Conservation (phyloP, 2,113 vertebrate genomes). For the Climacteris rufus region DNA sequence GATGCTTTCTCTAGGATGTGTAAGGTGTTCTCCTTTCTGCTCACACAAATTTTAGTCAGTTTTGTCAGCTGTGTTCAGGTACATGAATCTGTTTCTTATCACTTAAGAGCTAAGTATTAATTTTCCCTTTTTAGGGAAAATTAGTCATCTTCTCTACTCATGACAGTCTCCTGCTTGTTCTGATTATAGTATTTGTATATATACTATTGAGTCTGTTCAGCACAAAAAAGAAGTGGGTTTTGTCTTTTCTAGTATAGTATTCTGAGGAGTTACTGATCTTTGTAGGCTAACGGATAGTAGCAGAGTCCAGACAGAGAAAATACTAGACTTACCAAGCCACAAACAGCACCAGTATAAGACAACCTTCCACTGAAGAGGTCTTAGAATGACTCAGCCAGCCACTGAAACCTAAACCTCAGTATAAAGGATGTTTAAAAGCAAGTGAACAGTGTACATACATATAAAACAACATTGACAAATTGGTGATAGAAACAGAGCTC, state of each 20-base stretch:
- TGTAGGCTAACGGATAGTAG: not conserved
- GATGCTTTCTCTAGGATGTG: not conserved
- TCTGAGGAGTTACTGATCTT: not conserved
- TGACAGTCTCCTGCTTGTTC: not conserved
- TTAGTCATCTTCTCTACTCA: not conserved
- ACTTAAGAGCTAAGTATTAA: not conserved
- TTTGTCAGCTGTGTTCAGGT: not conserved
- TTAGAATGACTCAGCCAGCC: not conserved
- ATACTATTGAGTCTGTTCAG: not conserved
- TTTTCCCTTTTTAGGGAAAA: not conserved
- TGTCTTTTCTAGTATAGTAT: not conserved
- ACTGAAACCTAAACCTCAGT: not conserved
- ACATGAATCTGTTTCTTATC: not conserved
- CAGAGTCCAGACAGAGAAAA: not conserved
- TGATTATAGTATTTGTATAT: not conserved
- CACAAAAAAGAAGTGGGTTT: not conserved
- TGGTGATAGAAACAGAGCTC: not conserved
- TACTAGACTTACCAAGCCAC: not conserved
- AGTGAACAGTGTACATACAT: not conserved
- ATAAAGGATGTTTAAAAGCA: not conserved
- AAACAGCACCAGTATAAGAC: not conserved
- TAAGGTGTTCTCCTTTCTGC: not conserved
- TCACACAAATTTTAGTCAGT: not conserved
- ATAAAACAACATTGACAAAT: fast-evolving
- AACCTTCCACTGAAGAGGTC: not conserved